Conservation (phyloP, 2,888 invertebrate species). For the Sicus ferrugineus region DNA sequence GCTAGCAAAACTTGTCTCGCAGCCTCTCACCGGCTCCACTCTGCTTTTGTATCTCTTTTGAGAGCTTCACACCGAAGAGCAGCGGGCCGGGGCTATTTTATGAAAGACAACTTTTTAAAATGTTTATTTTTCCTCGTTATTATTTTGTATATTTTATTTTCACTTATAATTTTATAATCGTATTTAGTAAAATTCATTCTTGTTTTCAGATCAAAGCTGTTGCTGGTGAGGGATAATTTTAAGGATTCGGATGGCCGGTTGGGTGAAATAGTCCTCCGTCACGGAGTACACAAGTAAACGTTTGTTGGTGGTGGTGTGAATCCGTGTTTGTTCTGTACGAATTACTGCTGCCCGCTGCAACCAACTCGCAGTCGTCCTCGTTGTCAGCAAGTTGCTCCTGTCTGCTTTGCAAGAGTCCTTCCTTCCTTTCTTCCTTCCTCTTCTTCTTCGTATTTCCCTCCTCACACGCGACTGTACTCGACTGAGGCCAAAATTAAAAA, state of each 20-base stretch:
- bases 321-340: slow-evolving; percentile 16
- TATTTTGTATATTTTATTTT: too few relatives aligned
- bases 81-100: slow-evolving; percentile 3
- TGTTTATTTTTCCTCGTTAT: too few relatives aligned
- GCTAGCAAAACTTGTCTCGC: background rate
- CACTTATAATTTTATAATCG: too few relatives aligned
- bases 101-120: background rate
- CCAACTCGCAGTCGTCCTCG: background rate
- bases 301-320: background rate
- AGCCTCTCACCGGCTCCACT: background rate
- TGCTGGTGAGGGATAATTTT: too few relatives aligned
- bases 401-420: too few relatives aligned
- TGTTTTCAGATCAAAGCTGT: too few relatives aligned
- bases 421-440: too few relatives aligned
- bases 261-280: too few relatives aligned
- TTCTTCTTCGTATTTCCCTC: background rate
- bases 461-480: slow-evolving; percentile 5
- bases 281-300: too few relatives aligned
- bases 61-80: background rate
- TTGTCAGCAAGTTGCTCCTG: background rate
- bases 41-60: slow-evolving; percentile 12
- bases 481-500: slow-evolving; percentile 21
- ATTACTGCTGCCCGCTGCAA: slow-evolving; percentile 16
- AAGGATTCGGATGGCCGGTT: too few relatives aligned
- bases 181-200: too few relatives aligned